A percentile compares a stretch with the other conserved stretches of the same genome.
Conservation (phyloP, 2,113 vertebrate genomes). For the Etia nguti region DNA sequence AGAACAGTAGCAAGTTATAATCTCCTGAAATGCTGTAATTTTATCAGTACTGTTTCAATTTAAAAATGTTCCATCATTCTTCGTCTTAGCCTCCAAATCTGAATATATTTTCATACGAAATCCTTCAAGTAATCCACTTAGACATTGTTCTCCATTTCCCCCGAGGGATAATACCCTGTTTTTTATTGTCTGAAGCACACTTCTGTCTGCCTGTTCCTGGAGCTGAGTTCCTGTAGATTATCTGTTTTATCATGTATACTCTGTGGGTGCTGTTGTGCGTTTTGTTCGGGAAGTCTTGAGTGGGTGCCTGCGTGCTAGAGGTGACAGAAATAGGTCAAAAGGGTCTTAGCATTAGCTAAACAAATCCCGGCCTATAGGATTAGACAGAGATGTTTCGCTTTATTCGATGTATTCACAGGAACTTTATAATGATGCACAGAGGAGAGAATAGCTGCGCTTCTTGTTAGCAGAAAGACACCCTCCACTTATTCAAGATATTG, state of each 20-base stretch:
- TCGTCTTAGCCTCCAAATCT: not conserved
- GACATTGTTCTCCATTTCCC: conserved; percentile 30
- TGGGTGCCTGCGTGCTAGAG: conserved; percentile 65
- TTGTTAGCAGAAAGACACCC: not conserved
- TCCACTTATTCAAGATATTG: not conserved
- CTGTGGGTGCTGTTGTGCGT: conserved; percentile 48
- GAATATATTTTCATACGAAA: conserved; percentile 7
- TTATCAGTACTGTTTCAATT: not conserved
- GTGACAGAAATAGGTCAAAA: conserved; percentile 80
- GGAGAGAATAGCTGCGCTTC: not conserved
- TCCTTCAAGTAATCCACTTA: conserved; percentile 36
- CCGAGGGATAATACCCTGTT: conserved; percentile 29
- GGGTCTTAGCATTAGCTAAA: conserved; percentile 87
- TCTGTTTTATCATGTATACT: conserved; percentile 41
- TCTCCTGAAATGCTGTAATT: not conserved
- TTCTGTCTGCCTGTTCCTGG: not conserved
- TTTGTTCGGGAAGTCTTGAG: conserved; percentile 64
- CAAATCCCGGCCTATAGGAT: conserved; percentile 87
- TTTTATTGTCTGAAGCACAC: conserved; percentile 26
- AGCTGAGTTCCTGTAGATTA: conserved; percentile 25
- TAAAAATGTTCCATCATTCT: not conserved
- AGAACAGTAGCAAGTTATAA: not conserved
- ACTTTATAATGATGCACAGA: conserved; percentile 69
- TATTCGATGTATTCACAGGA: conserved; percentile 77
- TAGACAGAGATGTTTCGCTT: conserved; percentile 80